Evolutionary conservation across 2,113 vertebrate species (phyloP).

Genomic region (Neolamprologus sp.): DNA sequence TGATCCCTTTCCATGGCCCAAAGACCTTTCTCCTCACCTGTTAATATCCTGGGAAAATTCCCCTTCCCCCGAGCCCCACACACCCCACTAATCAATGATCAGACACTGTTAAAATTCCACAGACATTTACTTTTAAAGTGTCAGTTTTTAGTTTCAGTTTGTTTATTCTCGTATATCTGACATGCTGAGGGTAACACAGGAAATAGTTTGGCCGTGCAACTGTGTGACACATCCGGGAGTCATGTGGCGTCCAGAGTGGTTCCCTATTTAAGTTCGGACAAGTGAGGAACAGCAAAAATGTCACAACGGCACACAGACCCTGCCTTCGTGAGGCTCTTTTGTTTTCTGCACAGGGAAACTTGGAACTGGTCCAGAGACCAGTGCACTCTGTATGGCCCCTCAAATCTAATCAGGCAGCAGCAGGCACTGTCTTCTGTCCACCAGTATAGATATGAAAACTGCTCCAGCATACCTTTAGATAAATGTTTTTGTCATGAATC

Average conservation of each 20-base stretch:
- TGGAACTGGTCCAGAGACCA: not conserved
- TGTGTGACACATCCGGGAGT: not conserved
- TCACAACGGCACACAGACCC: not conserved
- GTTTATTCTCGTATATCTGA: not conserved
- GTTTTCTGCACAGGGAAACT: not conserved
- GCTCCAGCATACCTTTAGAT: not conserved
- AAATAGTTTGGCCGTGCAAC: not conserved
- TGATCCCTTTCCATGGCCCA: not conserved
- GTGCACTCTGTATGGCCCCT: not conserved
- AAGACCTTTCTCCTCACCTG: not conserved
- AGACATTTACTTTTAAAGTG: not conserved
- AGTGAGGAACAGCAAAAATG: not conserved
- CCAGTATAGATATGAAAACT: not conserved
- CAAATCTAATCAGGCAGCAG: not conserved
- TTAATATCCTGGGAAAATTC: not conserved
- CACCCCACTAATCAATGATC: not conserved
- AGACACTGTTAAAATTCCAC: not conserved
- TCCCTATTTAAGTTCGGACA: not conserved
- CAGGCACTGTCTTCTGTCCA: not conserved
- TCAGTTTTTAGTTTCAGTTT: not conserved
- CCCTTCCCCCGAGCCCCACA: accelerated
- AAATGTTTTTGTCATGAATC: not conserved
- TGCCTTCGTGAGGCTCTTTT: not conserved
- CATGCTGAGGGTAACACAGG: not conserved
- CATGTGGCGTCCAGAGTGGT: not conserved